Percentiles rank a stretch among this genome's conserved stretches.
These are phyloP conservation scores for Drosophila nebulosa DNA, from an alignment of 1,140 invertebrate genomes.

Conservation along the genomic window DNA sequence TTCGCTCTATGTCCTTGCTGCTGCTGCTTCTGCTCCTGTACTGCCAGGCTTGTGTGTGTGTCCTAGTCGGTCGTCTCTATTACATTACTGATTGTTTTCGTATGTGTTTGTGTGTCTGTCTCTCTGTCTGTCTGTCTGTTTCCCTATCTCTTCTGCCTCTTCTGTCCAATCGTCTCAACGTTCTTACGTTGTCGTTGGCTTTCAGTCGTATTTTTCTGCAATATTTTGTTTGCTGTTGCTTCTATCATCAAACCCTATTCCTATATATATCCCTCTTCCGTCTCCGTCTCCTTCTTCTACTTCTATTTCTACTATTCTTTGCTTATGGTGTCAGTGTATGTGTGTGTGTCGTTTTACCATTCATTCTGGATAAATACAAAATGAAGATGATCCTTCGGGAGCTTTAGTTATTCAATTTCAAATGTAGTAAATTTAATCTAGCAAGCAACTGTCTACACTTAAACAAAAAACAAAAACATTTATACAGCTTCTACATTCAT, in stretches of 20 bases:
- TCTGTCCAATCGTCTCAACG: neutral
- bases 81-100: slow-evolving; percentile 77
- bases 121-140: slow-evolving; percentile 21
- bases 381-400: slow-evolving; percentile 78
- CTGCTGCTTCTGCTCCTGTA: neutral
- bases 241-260: slow-evolving; percentile 49
- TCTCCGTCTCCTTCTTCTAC: neutral
- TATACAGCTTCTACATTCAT: no score
- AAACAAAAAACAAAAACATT: neutral
- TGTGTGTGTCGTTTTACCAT: slow-evolving; percentile 62
- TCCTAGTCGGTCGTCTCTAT: slow-evolving; percentile 55
- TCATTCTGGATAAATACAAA: slow-evolving; percentile 79
- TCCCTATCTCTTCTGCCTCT: slow-evolving; percentile 7
- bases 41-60: slow-evolving; percentile 25
- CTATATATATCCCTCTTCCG: neutral
- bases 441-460: slow-evolving; percentile 45
- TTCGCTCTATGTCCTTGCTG: slow-evolving; percentile 19
- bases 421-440: slow-evolving; percentile 79
- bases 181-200: slow-evolving; percentile 33
- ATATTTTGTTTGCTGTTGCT: slow-evolving; percentile 67
- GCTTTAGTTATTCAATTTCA: slow-evolving; percentile 79
- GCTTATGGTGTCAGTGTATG: neutral
- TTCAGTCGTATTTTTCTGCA: slow-evolving; percentile 58
- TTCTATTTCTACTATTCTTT: neutral
- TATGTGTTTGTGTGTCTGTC: slow-evolving; percentile 41